These are phyloP conservation scores for Andrena minutula DNA, from an alignment of 2,888 invertebrate genomes.

Conservation along the genomic window DNA sequence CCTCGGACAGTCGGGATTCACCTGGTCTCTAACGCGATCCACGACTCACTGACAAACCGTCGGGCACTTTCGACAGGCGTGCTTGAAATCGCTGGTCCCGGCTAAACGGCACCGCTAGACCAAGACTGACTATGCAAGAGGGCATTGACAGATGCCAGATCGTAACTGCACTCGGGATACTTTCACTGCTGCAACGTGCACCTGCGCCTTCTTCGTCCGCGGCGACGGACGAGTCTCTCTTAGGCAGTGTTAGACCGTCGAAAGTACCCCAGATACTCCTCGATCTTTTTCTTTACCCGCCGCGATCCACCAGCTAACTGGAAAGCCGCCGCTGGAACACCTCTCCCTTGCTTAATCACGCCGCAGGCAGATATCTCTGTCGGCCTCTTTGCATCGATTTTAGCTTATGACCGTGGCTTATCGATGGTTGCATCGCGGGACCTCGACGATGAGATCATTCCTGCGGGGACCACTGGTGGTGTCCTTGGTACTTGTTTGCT, in stretches of 20 bases:
- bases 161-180: conserved; percentile 72
- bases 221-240: conserved; percentile 57
- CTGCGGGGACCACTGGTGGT: no score
- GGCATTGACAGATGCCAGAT: conserved; percentile 79
- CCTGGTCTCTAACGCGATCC: conserved; percentile 12
- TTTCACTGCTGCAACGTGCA: conserved; percentile 75
- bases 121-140: conserved; percentile 73
- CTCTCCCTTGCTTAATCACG: no score
- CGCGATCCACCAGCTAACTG: conserved; percentile 8
- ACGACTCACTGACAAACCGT: background rate
- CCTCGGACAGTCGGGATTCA: background rate
- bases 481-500: no score
- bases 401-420: background rate
- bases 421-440: background rate
- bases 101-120: conserved; percentile 71
- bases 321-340: conserved; percentile 19
- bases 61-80: conserved; percentile 44
- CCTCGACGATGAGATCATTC: background rate
- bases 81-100: conserved; percentile 59
- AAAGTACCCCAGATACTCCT: conserved; percentile 52
- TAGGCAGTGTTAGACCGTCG: conserved; percentile 45
- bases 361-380: background rate
- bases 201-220: conserved; percentile 70
- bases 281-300: conserved; percentile 40
- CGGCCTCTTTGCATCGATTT: conserved; percentile 1